phyloP scores from a whole-genome alignment of 2,797 vertebrate species.

The Danionella dracula region DNA sequence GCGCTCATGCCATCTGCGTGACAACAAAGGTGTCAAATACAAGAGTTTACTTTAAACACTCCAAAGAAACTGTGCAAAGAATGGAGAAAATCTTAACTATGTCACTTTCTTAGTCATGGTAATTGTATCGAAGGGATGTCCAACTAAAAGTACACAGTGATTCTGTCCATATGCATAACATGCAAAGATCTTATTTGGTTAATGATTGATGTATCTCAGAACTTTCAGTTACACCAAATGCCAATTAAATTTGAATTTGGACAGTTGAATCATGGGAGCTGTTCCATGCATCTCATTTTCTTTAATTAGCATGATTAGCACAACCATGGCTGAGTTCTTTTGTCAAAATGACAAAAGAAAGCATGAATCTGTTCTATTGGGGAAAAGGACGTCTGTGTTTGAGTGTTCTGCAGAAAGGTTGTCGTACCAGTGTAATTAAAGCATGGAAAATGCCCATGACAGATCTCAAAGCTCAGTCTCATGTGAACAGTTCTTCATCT shows the following conservation, averaged over 20 bases:
- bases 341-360: slow-evolving; percentile 60
- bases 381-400: slow-evolving; percentile 15
- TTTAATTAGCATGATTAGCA: slow-evolving; percentile 67
- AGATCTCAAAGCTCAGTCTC: slow-evolving; percentile 28
- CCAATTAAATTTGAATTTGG: slow-evolving; percentile 60
- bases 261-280: slow-evolving; percentile 61
- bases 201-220: not conserved
- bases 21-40: slow-evolving; percentile 19
- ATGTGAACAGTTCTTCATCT: slow-evolving; percentile 37
- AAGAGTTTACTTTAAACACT: not conserved
- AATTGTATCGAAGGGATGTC: too few relatives aligned
- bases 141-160: too few relatives aligned
- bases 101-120: too few relatives aligned
- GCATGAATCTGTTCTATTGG: slow-evolving; percentile 42
- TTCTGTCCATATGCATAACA: not conserved
- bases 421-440: slow-evolving; percentile 19
- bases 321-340: slow-evolving; percentile 56
- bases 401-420: slow-evolving; percentile 25
- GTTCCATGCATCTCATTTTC: slow-evolving; percentile 65
- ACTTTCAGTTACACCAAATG: slow-evolving; percentile 31
- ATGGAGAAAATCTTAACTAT: too few relatives aligned
- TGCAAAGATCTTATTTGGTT: not conserved
- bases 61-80: not conserved
- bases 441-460: slow-evolving; percentile 18
- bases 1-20: not conserved